Evolutionary conservation across 1,140 invertebrate genomes (phyloP), one percentile per base, ranked within the genome.

Genomic region (Drosophila lini): DNA sequence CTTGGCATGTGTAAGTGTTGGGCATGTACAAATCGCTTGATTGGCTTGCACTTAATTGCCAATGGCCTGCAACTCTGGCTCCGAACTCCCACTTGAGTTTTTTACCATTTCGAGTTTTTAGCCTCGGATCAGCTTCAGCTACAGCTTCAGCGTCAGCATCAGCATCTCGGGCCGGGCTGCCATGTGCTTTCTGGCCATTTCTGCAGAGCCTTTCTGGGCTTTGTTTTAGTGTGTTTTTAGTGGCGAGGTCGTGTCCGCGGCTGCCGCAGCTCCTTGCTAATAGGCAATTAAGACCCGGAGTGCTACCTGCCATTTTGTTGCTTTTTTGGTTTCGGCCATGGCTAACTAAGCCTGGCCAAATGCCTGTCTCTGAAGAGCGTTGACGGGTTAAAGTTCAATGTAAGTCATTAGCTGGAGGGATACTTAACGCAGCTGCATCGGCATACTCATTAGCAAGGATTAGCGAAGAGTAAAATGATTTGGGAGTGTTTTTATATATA

Each of bases 31-130:
- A 86, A 86, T 86, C 83, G 83, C 76, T 86, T 86, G 83, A 86
- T 86, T 86, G 82, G 82, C 82, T 86, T 86, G 82, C 83, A 83
- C 83, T 86, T 86, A 86, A 86, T 86, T 86, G 83, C 83, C 83
- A 86, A 83, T 86, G 84, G 83, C 76, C 82, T 67, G 52, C 69
- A 70, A 77, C 80, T 53, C 52, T 53, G 52, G 52, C 52, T 53
- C 52, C 52, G 9, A 53, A 53, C 52, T 76, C 64, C 61, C 78
- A 67, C 78, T 71, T 71, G 58, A 45, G 58, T 22, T 22, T 53
- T 36, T 53, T 53, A 22, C 32, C 52, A 53, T 53, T 53, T 34
- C 22, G 40, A 42, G 67, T 41, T 53, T 53, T 36, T 68, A 53
- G 45, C 50, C 31, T 65, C 41, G 44, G 61, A 76, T 42, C 58